These are phyloP conservation scores for Glandiceps talaboti DNA, from an alignment of 53 echinoderm and acorn worm genomes.

Conservation along the genomic window DNA sequence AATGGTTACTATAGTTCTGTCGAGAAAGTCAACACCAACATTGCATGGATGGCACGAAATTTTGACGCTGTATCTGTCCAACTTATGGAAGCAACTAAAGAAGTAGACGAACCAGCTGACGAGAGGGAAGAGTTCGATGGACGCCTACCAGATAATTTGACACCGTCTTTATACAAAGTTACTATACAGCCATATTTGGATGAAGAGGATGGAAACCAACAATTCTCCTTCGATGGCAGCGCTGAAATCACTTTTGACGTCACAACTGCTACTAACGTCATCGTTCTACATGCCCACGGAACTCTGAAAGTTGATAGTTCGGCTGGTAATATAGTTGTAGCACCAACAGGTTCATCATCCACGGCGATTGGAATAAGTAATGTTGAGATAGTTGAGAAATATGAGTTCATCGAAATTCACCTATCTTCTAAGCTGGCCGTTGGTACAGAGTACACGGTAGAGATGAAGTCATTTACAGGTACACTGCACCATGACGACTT, in stretches of 20 bases:
- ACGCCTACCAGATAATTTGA: conserved; percentile 47
- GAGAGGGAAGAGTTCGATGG: conserved; percentile 41
- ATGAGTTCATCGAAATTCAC: background rate
- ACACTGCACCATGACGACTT: background rate
- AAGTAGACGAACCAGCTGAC: background rate
- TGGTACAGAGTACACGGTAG: conserved; percentile 50
- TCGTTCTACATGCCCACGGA: conserved; percentile 58
- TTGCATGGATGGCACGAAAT: background rate
- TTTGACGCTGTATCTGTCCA: background rate
- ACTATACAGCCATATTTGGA: conserved; percentile 68
- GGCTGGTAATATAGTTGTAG: background rate
- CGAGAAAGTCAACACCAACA: background rate
- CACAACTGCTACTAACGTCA: conserved; percentile 27
- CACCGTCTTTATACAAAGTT: conserved; percentile 55
- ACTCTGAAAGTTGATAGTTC: background rate
- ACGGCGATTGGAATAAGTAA: conserved; percentile 20
- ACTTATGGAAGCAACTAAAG: background rate
- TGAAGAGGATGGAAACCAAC: conserved; percentile 33
- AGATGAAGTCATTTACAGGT: conserved; percentile 35
- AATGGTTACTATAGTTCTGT: background rate
- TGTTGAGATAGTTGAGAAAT: conserved; percentile 3
- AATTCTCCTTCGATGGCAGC: conserved; percentile 74
- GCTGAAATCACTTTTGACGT: conserved; percentile 64
- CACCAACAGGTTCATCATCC: background rate
- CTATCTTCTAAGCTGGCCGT: conserved; percentile 7